Evolutionary conservation across 2,113 vertebrate genomes (phyloP).

Genomic region (Gasterosteus nipponicus): DNA sequence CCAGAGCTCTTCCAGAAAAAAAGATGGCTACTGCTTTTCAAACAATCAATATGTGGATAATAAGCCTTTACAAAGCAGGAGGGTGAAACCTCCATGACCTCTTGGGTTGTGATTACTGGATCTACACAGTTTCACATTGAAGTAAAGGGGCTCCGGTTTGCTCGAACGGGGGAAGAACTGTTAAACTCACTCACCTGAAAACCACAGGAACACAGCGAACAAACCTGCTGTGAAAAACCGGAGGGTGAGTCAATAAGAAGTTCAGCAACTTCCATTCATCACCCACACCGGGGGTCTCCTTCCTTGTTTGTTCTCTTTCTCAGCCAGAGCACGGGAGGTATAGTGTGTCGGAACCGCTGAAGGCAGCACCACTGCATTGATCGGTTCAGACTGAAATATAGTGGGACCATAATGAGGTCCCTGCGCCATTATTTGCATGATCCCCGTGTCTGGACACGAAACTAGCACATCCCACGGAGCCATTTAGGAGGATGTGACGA

Average conservation of each 20-base stretch:
- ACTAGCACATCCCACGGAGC: constrained; percentile 27
- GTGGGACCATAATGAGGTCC: constrained; percentile 29
- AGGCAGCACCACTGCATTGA: constrained; percentile 15
- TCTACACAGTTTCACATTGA: not conserved
- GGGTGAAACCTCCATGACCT: constrained; percentile 7
- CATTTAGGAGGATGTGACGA: constrained; percentile 45
- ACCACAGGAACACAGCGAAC: constrained; percentile 1
- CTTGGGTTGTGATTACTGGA: constrained; percentile 31
- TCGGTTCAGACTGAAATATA: constrained; percentile 28
- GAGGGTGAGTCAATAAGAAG: constrained; percentile 10
- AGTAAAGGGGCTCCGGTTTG: not conserved
- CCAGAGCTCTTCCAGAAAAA: not conserved
- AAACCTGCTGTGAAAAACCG: constrained; percentile 24
- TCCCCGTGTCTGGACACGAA: constrained; percentile 20
- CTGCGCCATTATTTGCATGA: constrained; percentile 41
- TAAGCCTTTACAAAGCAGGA: not conserved
- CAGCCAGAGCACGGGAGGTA: constrained; percentile 23
- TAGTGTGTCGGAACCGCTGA: constrained; percentile 8
- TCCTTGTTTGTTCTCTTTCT: constrained; percentile 1
- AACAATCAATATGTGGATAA: constrained; percentile 17
- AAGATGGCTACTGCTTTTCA: not conserved
- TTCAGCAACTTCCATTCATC: constrained; percentile 30
- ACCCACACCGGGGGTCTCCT: not conserved
- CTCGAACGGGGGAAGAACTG: constrained; percentile 11
- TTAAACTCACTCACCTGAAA: constrained; percentile 18